phyloP scores from a whole-genome alignment of 1,140 invertebrate species.

The Temnothorax curvispinosus region DNA sequence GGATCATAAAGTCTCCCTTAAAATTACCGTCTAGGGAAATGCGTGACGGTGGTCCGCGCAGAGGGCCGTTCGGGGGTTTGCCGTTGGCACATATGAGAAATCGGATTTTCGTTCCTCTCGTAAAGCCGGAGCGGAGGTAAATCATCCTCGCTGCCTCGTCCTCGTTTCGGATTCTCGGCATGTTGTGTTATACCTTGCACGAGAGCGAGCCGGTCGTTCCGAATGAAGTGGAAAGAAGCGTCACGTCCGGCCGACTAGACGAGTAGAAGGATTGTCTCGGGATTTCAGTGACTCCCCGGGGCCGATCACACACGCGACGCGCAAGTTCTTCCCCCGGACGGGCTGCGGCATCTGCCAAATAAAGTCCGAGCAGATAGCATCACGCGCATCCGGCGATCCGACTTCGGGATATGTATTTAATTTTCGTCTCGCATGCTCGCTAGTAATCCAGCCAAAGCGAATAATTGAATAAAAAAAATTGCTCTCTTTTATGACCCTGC shows the following conservation, averaged over 20 bases:
- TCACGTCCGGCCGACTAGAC: constrained; percentile 58
- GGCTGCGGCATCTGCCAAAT: constrained; percentile 29
- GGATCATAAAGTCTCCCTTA: neutral
- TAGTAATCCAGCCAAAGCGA: constrained; percentile 32
- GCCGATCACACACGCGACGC: constrained; percentile 2
- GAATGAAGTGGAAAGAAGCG: constrained; percentile 43
- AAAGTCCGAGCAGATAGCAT: constrained; percentile 45
- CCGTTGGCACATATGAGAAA: constrained; percentile 28
- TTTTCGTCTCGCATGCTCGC: constrained; percentile 31
- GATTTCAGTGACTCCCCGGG: constrained; percentile 19
- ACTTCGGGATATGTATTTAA: constrained; percentile 39
- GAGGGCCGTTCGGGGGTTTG: constrained; percentile 13
- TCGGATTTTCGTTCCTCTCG: constrained; percentile 59
- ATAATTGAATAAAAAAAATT: constrained; percentile 33
- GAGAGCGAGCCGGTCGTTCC: constrained; percentile 23
- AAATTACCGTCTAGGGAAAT: constrained; percentile 43
- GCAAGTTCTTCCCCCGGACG: neutral
- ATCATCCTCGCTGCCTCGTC: constrained; percentile 16
- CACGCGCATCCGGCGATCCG: constrained; percentile 32
- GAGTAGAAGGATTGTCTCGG: constrained; percentile 61
- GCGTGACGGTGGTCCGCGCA: constrained; percentile 1
- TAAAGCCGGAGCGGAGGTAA: constrained; percentile 8
- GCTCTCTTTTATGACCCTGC: neutral
- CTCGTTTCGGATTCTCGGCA: constrained; percentile 55
- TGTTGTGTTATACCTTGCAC: constrained; percentile 20